Conservation (phyloP, 1,140 invertebrate species). For the Eupeodes corollae region DNA sequence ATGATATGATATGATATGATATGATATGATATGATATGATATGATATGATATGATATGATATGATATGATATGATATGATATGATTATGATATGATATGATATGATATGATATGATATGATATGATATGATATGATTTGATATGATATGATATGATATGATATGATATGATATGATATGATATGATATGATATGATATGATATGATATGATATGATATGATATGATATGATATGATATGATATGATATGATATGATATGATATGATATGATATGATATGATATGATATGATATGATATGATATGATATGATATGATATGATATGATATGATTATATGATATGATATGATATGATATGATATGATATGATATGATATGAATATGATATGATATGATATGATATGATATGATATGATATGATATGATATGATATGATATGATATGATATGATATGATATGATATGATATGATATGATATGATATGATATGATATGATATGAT, state of each 20-base stretch:
- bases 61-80: background rate
- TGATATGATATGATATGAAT: background rate
- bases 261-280: background rate
- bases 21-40: background rate
- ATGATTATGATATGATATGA: background rate
- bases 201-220: no score
- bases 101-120: background rate
- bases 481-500: background rate
- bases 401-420: background rate
- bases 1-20: background rate
- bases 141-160: no score
- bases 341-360: slow-evolving; percentile 4
- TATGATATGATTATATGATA: slow-evolving; percentile 3
- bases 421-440: background rate
- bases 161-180: background rate
- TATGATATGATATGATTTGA: background rate
- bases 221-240: slow-evolving; percentile 7
- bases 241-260: background rate
- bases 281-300: background rate
- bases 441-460: background rate
- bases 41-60: background rate
- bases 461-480: background rate
- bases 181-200: slow-evolving; percentile 5
- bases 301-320: background rate
- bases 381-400: background rate